Evolutionary conservation across 2,888 invertebrate species (phyloP).

Genomic region (Diabrotica balteata): DNA sequence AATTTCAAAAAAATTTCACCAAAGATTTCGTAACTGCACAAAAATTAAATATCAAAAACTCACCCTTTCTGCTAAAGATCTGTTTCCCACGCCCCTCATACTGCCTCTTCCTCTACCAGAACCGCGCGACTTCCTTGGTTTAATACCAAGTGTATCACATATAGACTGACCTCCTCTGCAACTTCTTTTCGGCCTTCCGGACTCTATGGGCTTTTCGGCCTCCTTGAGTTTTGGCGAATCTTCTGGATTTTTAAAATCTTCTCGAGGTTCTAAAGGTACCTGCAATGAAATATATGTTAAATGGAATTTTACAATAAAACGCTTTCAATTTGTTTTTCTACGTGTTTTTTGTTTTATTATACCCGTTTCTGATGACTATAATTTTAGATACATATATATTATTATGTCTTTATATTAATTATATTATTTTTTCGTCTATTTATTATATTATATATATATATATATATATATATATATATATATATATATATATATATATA

Average conservation of each 20-base stretch:
- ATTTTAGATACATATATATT: no score
- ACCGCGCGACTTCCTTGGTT: constrained; percentile 57
- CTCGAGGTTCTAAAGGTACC: constrained; percentile 56
- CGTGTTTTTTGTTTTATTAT: no score
- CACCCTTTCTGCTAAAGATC: constrained; percentile 43
- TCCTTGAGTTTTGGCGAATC: constrained; percentile 16
- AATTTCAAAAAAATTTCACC: no score
- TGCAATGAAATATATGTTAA: constrained; percentile 36
- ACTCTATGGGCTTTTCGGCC: constrained; percentile 37
- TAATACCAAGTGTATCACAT: constrained; percentile 56
- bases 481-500: no score
- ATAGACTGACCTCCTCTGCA: constrained; percentile 57
- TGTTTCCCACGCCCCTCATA: constrained; percentile 41
- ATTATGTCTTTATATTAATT: no score
- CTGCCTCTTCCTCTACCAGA: constrained; percentile 52
- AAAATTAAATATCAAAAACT: constrained; percentile 36
- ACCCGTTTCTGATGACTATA: no score
- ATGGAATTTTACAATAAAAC: no score
- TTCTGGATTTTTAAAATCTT: constrained; percentile 53
- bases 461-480: no score
- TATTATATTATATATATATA: no score
- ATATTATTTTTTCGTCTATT: no score
- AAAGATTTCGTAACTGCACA: constrained; percentile 10
- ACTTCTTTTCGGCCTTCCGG: constrained; percentile 58
- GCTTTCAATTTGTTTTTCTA: no score